Evolutionary conservation across 2,797 vertebrate genomes (phyloP).

Genomic region (Galago senegalensis): DNA sequence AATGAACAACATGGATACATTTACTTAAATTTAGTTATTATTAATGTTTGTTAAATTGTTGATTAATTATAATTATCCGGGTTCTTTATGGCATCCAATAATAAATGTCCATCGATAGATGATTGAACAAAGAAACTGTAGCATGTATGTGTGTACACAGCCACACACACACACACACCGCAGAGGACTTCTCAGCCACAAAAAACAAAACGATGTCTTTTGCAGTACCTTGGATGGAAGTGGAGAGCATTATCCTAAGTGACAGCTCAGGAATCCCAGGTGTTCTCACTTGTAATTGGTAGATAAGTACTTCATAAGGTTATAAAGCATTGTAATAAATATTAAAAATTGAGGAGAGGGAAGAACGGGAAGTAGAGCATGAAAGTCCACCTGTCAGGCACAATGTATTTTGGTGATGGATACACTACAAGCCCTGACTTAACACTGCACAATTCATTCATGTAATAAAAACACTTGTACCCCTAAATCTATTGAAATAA

Average conservation of each 20-base stretch:
- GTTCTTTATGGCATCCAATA: background rate
- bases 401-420: too few species aligned
- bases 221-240: background rate
- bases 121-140: background rate
- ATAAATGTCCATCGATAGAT: background rate
- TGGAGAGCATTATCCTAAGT: background rate
- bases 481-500: background rate
- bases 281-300: background rate
- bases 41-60: background rate
- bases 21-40: background rate
- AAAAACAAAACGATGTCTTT: background rate
- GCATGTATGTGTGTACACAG: background rate
- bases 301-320: background rate
- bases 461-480: background rate
- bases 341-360: background rate
- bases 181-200: background rate
- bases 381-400: too few species aligned
- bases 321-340: background rate
- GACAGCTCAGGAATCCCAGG: background rate
- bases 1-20: background rate
- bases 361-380: background rate
- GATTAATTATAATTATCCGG: background rate
- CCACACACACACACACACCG: too few species aligned
- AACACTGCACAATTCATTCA: background rate
- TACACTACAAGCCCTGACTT: background rate